A percentile compares a stretch with the other conserved stretches of the same genome.
Conservation (phyloP, 2,797 vertebrate species). For the Sandelia bainsii region DNA sequence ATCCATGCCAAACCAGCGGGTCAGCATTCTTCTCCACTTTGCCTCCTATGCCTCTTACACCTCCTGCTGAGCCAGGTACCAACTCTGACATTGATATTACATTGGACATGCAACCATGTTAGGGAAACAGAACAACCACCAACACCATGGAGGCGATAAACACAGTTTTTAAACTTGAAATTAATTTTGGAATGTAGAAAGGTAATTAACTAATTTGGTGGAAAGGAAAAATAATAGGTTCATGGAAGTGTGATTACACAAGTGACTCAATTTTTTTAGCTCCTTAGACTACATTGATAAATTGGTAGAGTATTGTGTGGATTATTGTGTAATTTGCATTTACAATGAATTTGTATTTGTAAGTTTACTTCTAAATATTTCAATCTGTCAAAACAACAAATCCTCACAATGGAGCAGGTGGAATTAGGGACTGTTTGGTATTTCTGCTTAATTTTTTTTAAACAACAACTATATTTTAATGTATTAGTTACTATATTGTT, state of each 20-base stretch:
- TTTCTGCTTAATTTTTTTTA: too few relatives aligned
- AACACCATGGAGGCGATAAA: slow-evolving; percentile 1
- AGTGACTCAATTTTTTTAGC: not conserved
- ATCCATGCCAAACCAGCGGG: slow-evolving; percentile 75
- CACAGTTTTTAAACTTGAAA: not conserved
- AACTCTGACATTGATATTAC: slow-evolving; percentile 43
- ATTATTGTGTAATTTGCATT: not conserved
- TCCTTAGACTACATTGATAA: not conserved
- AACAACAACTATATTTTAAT: too few relatives aligned
- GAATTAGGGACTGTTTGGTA: too few relatives aligned
- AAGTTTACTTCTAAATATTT: not conserved
- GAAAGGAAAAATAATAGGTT: not conserved
- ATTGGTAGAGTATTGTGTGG: not conserved
- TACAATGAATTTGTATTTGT: too few relatives aligned
- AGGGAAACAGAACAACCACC: slow-evolving; percentile 1
- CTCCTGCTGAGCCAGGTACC: slow-evolving; percentile 86
- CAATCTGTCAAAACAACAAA: not conserved
- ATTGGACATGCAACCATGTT: slow-evolving; percentile 11
- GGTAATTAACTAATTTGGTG: not conserved
- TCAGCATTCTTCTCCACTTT: slow-evolving; percentile 67
- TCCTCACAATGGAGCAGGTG: too few relatives aligned
- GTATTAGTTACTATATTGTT: too few relatives aligned
- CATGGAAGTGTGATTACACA: not conserved
- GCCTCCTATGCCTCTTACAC: slow-evolving; percentile 85
- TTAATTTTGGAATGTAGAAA: too few relatives aligned